Conservation (phyloP, 2,113 vertebrate species). For the Perccottus glenii region DNA sequence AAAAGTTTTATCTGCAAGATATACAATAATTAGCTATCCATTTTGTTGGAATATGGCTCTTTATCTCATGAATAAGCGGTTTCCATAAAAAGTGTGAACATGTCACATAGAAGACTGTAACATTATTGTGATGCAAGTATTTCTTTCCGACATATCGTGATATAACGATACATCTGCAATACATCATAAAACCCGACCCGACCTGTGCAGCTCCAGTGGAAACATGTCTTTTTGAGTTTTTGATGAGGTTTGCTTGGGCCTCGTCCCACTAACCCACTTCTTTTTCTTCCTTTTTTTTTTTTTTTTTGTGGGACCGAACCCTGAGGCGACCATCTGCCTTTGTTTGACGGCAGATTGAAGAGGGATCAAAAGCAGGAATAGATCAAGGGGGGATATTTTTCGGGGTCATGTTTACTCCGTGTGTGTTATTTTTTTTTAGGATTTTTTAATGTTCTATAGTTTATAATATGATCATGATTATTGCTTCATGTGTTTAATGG, state of each 20-base stretch:
- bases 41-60: too few relatives aligned
- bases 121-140: too few relatives aligned
- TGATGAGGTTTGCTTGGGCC: constrained; percentile 23
- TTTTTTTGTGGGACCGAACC: constrained; percentile 35
- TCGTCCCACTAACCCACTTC: not conserved
- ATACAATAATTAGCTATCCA: too few relatives aligned
- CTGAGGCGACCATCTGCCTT: constrained; percentile 51
- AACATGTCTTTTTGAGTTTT: not conserved
- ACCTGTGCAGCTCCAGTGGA: too few relatives aligned
- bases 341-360: constrained; percentile 8
- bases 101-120: too few relatives aligned
- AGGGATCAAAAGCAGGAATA: too few relatives aligned
- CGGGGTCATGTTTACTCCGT: constrained; percentile 59
- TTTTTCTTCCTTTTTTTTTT: not conserved
- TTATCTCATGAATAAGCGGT: too few relatives aligned
- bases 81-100: too few relatives aligned
- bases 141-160: too few relatives aligned
- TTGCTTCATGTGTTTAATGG: constrained; percentile 47
- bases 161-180: too few relatives aligned
- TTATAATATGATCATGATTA: constrained; percentile 37
- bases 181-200: too few relatives aligned
- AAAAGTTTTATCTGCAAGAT: too few relatives aligned
- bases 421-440: constrained; percentile 20
- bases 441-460: constrained; percentile 38
- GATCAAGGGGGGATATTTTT: constrained; percentile 32